Evolutionary conservation across 1,140 invertebrate genomes (phyloP).

Genomic region (Bradynema listronoti): DNA sequence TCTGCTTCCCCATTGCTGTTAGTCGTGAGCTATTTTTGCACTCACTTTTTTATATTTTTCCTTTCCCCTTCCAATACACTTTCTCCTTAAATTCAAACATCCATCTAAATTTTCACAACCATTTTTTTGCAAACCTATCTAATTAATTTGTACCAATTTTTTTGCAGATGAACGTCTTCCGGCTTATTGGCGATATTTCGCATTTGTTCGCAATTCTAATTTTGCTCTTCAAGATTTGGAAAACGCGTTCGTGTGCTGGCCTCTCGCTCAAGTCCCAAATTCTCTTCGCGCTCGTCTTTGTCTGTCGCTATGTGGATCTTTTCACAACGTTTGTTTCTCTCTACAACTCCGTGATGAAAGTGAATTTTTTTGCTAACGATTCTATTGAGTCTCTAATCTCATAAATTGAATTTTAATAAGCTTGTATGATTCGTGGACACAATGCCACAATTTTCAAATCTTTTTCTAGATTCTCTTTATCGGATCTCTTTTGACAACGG

Average conservation of each 20-base stretch:
- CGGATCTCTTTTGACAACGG: constrained; percentile 75
- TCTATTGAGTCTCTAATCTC: too few species aligned
- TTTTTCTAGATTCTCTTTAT: constrained; percentile 72
- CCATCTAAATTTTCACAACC: too few species aligned
- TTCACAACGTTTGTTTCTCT: constrained; percentile 86
- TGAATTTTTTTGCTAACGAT: constrained; percentile 15
- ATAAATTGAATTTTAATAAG: too few species aligned
- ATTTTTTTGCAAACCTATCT: too few species aligned
- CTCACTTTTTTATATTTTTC: too few species aligned
- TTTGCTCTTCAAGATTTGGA: constrained; percentile 40
- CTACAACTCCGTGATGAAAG: constrained; percentile 95
- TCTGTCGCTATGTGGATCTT: constrained; percentile 86
- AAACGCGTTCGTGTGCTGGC: constrained; percentile 66
- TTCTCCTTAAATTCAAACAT: too few species aligned
- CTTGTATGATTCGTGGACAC: constrained; percentile 11
- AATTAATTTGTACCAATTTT: too few species aligned
- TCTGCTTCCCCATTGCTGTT: too few species aligned
- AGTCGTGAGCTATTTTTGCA: too few species aligned
- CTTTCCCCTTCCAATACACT: too few species aligned
- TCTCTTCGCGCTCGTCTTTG: constrained; percentile 89
- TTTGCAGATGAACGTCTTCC: constrained; percentile 16
- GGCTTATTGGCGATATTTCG: constrained; percentile 24
- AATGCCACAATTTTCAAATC: constrained; percentile 8
- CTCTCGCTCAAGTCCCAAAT: constrained; percentile 96
- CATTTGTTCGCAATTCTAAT: constrained; percentile 39